phyloP scores from a whole-genome alignment of 2,797 vertebrate genomes.

The Arnoldichthys spilopterus region DNA sequence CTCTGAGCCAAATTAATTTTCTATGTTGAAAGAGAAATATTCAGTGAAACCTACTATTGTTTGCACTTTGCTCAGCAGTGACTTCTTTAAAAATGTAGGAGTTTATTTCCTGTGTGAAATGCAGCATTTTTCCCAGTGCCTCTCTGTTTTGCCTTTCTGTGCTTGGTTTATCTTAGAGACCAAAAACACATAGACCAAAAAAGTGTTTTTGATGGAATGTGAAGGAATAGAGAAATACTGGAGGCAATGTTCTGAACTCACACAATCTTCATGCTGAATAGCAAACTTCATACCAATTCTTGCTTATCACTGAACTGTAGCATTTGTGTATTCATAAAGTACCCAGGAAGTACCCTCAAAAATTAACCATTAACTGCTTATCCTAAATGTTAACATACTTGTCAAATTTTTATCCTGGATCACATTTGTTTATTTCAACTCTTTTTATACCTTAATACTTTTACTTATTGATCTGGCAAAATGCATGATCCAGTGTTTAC shows the following conservation, averaged over 20 bases:
- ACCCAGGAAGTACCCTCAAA: not conserved
- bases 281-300: not conserved
- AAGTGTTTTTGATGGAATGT: not conserved
- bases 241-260: conserved; percentile 7
- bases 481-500: too few relatives aligned
- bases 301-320: not conserved
- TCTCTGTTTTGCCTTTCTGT: not conserved
- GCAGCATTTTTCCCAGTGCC: conserved; percentile 1
- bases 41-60: not conserved
- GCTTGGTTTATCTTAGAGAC: conserved; percentile 6
- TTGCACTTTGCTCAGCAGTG: not conserved
- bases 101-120: conserved; percentile 24
- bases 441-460: too few relatives aligned
- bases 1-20: conserved; percentile 33
- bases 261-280: not conserved
- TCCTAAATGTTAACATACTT: too few relatives aligned
- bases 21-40: conserved; percentile 3
- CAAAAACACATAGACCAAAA: not conserved
- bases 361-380: too few relatives aligned
- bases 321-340: not conserved
- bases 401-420: too few relatives aligned
- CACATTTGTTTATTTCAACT: too few relatives aligned
- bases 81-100: conserved; percentile 25
- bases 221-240: not conserved
- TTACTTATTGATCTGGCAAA: too few relatives aligned